phyloP scores from a whole-genome alignment of 2,888 invertebrate species.

The Mimumesa dahlbomi region DNA sequence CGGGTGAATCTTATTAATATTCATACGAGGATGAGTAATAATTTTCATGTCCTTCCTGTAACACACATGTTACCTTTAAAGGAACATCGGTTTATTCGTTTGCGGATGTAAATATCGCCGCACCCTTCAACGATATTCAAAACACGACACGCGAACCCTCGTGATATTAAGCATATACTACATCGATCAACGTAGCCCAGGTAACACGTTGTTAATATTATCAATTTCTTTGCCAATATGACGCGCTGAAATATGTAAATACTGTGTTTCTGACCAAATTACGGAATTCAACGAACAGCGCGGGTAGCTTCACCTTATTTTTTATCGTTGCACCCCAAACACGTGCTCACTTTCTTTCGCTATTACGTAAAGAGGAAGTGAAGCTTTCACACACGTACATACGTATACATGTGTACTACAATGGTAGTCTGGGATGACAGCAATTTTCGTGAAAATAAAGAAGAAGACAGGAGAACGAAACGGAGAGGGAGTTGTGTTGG shows the following conservation, averaged over 20 bases:
- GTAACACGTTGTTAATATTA: too few species aligned
- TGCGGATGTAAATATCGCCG: constrained; percentile 29
- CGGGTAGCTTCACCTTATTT: too few species aligned
- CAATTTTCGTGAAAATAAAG: constrained; percentile 26
- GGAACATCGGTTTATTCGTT: constrained; percentile 10
- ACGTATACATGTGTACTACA: background rate
- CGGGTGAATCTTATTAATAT: constrained; percentile 1
- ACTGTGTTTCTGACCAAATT: too few species aligned
- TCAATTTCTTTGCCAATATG: too few species aligned
- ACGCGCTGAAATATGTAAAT: too few species aligned
- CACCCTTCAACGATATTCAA: background rate
- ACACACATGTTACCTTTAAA: constrained; percentile 13
- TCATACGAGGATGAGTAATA: constrained; percentile 11
- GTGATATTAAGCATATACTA: too few species aligned
- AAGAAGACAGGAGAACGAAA: background rate
- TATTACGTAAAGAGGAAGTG: too few species aligned
- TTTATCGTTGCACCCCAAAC: too few species aligned
- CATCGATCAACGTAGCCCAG: too few species aligned
- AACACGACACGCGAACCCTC: too few species aligned
- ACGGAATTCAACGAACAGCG: too few species aligned
- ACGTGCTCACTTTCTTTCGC: too few species aligned
- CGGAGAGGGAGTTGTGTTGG: constrained; percentile 12
- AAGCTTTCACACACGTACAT: background rate
- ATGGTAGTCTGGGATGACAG: constrained; percentile 14
- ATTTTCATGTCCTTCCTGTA: background rate